Evolutionary conservation across 2,113 vertebrate genomes (phyloP).

Genomic region (Guaruba guarouba): DNA sequence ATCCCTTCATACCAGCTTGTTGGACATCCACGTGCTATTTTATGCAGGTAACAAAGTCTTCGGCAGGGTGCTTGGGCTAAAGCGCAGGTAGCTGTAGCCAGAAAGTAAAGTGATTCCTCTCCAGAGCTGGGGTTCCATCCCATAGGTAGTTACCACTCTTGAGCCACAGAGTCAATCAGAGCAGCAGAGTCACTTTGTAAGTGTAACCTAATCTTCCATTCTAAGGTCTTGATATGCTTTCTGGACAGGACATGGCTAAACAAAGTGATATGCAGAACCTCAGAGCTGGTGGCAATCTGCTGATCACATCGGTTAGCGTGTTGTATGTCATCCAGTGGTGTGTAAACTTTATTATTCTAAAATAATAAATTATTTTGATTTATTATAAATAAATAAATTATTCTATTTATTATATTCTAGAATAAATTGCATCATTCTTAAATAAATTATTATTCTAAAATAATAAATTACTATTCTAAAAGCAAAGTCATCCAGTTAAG

Average conservation of each 20-base stretch:
- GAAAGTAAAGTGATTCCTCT: background rate
- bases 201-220: background rate
- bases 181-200: background rate
- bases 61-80: background rate
- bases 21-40: accelerated
- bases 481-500: background rate
- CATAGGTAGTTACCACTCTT: background rate
- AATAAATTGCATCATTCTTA: background rate
- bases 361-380: background rate
- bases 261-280: background rate
- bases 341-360: background rate
- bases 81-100: background rate
- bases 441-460: background rate
- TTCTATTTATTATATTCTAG: background rate
- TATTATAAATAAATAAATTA: background rate
- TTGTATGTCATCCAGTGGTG: background rate
- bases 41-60: background rate
- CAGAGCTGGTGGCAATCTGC: background rate
- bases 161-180: background rate
- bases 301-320: background rate
- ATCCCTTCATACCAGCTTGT: background rate
- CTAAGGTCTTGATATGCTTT: background rate
- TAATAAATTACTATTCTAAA: background rate
- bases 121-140: background rate
- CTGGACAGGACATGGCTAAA: background rate